Evolutionary conservation across 2,888 invertebrate genomes (phyloP), one percentile per base, ranked within the genome.

Genomic region (Anthoptus insignis): DNA sequence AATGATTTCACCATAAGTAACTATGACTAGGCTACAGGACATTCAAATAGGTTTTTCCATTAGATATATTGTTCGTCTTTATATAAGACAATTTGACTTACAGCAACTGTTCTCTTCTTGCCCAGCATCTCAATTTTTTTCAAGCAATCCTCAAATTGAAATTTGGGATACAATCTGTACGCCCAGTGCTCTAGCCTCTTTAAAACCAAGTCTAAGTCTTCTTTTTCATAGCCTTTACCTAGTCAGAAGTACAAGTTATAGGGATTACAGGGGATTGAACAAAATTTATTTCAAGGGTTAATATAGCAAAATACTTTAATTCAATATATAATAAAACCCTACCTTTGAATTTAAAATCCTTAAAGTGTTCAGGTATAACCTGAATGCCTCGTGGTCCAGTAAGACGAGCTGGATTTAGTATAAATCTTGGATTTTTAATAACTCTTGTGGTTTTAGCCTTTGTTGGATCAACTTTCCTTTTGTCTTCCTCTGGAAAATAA

Each of bases 161-260:
- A 96, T 80, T 97, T 97, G 0, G 99, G 99, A 87, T 96, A 99
- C 71, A 99, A 88, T 56, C 99, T 94, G 86, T 99, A 98, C 0
- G 97, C 97, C 99, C 99, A 99, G 81, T 99, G 98, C 77, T 99
- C 98, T 60, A 99, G 83, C 64, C 95, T 96, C 60, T 96, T 96
- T 91, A 99, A 94, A 0, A 99, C 91, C 67, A 95, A 86, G 75
- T 97, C 95, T 39, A 99, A 88, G 87, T 99, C 99, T 57, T 96
- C 94, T 72, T 95, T 96, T 87, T 99, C 99, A 81, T 96, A 93
- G 0, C 97, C 97, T 86, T 96, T 97, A 0, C 95, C 95, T 93
- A 22, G 37, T 64, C 56, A 53, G 39, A n/a, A n/a, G n/a, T n/a
- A n/a, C n/a, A n/a, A n/a, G n/a, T n/a, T n/a, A n/a, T n/a, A n/a